Conservation (phyloP, 2,797 vertebrate genomes). For the Aythya fuligula region DNA sequence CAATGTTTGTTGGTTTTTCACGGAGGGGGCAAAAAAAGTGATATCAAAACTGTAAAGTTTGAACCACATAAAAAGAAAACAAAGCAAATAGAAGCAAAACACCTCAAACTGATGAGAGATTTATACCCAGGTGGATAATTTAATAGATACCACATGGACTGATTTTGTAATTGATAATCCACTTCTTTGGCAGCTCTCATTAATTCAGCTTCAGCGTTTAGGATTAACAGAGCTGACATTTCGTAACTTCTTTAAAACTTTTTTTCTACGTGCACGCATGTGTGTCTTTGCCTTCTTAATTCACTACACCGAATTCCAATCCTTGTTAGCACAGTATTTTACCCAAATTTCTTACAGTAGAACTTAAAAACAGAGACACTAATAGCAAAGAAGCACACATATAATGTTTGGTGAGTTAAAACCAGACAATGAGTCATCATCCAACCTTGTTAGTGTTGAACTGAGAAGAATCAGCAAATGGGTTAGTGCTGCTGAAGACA, state of each 20-base stretch:
- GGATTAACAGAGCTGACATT: not conserved
- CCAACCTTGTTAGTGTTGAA: slow-evolving; percentile 89
- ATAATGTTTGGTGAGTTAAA: slow-evolving; percentile 38
- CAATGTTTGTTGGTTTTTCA: not conserved
- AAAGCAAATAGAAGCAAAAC: not conserved
- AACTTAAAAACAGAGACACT: slow-evolving; percentile 11
- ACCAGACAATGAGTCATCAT: slow-evolving; percentile 56
- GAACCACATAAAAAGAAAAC: slow-evolving; percentile 13
- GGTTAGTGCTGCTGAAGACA: slow-evolving; percentile 87
- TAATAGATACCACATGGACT: not conserved
- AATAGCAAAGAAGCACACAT: not conserved
- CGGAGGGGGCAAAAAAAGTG: not conserved
- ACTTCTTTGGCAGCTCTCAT: not conserved
- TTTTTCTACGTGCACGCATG: not conserved
- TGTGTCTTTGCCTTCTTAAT: not conserved
- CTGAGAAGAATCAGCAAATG: slow-evolving; percentile 84
- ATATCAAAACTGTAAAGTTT: not conserved
- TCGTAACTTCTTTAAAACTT: not conserved
- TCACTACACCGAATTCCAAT: not conserved
- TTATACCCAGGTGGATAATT: not conserved
- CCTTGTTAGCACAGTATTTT: slow-evolving; percentile 29
- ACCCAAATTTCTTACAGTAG: not conserved
- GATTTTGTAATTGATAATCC: not conserved
- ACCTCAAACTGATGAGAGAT: slow-evolving; percentile 24
- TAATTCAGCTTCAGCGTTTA: not conserved